These are phyloP conservation scores for Metacarcinus magister DNA, from an alignment of 2,888 invertebrate species.

Conservation along the genomic window DNA sequence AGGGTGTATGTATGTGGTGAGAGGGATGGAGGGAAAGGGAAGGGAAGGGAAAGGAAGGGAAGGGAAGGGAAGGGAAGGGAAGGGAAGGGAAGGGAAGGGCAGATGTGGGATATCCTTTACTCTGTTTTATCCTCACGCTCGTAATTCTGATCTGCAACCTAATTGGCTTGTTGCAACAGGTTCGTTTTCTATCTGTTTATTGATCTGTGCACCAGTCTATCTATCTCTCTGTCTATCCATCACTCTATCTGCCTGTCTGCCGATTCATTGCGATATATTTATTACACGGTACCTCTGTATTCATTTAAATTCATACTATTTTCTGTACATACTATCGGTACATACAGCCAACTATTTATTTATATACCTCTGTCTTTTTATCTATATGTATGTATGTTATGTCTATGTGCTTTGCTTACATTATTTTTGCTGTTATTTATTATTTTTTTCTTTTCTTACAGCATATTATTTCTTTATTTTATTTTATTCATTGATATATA, in stretches of 20 bases:
- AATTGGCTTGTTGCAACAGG: conserved; percentile 14
- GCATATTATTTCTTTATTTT: background rate
- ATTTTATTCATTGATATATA: background rate
- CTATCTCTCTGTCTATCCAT: background rate
- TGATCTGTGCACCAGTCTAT: background rate
- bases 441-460: background rate
- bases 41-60: background rate
- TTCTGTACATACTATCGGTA: too few species aligned
- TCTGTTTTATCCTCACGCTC: background rate
- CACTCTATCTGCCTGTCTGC: background rate
- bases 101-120: background rate
- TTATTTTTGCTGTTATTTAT: background rate
- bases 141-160: background rate
- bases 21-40: background rate
- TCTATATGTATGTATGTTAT: background rate
- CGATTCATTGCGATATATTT: background rate
- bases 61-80: background rate
- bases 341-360: too few species aligned
- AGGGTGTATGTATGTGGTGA: background rate
- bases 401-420: background rate
- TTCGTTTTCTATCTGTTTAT: background rate
- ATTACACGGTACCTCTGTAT: background rate
- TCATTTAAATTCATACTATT: background rate
- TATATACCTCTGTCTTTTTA: background rate
- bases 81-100: background rate